These are phyloP conservation scores for Sarcophaga bullata DNA, from an alignment of 1,140 invertebrate genomes.

Conservation along the genomic window DNA sequence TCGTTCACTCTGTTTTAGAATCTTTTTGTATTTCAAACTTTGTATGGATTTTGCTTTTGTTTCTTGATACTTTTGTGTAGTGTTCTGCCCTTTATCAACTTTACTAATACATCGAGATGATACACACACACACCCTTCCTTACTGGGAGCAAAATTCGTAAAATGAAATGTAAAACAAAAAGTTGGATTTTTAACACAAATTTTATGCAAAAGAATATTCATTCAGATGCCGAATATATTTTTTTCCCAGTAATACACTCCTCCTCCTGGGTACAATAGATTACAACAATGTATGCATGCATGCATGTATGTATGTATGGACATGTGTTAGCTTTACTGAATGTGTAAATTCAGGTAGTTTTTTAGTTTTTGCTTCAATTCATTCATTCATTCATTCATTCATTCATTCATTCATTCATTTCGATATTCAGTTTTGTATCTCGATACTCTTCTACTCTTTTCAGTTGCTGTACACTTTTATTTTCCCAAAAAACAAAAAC, in stretches of 20 bases:
- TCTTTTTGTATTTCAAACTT: too few species aligned
- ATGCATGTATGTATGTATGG: too few species aligned
- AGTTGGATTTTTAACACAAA: background rate
- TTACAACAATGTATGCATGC: too few species aligned
- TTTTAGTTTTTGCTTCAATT: background rate
- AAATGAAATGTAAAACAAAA: background rate
- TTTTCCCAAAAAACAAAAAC: background rate
- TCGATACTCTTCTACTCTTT: background rate
- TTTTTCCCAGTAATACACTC: too few species aligned
- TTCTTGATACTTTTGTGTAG: background rate
- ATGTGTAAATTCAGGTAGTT: background rate
- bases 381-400: constrained; percentile 3
- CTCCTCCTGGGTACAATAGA: too few species aligned
- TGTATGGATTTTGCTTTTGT: too few species aligned
- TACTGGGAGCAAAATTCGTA: background rate
- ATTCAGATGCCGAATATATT: too few species aligned
- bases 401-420: constrained; percentile 1
- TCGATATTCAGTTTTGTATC: background rate
- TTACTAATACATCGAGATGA: background rate
- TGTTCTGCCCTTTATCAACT: background rate
- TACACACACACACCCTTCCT: too few species aligned
- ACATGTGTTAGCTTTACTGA: too few species aligned
- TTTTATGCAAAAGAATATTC: too few species aligned
- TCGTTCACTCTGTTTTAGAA: background rate
- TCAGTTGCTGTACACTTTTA: background rate